Base-by-base conservation (phyloP, 2,113 vertebrate genomes). In the Poeciliopsis turrubarensis region DNA sequence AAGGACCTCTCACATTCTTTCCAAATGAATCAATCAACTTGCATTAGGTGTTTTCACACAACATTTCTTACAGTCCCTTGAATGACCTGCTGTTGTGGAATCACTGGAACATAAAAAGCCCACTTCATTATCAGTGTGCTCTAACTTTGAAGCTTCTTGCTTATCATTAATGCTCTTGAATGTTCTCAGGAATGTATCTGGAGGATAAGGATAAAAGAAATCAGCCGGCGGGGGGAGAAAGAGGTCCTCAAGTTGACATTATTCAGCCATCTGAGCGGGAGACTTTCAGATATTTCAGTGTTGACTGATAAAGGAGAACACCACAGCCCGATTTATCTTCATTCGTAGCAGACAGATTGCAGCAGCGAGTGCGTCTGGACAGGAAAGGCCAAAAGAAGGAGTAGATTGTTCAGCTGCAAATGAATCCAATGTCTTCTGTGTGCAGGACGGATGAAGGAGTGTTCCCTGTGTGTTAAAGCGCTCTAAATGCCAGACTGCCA, bases 321-420 rank as follows among this genome's bases (percentile, higher is more conserved):
- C 44, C 44, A 65, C 44, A n/a, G 44, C 31, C n/a, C 6, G 47
- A 74, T 94, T 96, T 95, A 96, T 97, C 95, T 96, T 81, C 86
- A 84, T 89, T 94, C 70, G 17, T 84, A 78, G 86, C 73, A 67
- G 80, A 86, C 87, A 80, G 92, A 91, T 87, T 90, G 85, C 34
- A 39, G 85, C 87, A 86, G 83, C 82, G 91, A 90, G 92, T 95
- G 93, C 82, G 82, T 87, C 89, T 87, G 80, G 74, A 85, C 83
- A 83, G 76, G 78, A 83, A 80, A 63, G 72, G 76, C 84, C 85
- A 92, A 85, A 94, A 94, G 92, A 95, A 94, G 88, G 93, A 85
- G 84, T 81, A 86, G 91, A 93, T 94, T 93, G 92, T 94, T 92
- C 73, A 32, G 77, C 68, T 85, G 47, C 72, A 86, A 84, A 92